These are phyloP conservation scores for Epinotia ramella DNA, from an alignment of 2,888 invertebrate genomes.

Conservation along the genomic window DNA sequence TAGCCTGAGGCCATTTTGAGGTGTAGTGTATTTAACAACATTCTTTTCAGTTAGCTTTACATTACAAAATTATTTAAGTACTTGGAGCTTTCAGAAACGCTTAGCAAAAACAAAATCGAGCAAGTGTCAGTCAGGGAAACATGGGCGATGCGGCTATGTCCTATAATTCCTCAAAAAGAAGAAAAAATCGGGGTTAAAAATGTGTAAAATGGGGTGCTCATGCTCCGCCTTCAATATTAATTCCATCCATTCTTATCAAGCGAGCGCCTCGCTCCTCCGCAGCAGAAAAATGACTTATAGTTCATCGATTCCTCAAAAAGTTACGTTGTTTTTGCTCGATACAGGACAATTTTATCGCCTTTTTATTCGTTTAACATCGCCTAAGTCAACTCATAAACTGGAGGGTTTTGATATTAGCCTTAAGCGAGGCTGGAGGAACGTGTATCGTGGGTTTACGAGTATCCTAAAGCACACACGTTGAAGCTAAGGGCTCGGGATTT, in stretches of 20 bases:
- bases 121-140: not conserved
- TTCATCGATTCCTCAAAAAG: not conserved
- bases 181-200: slow-evolving; percentile 5
- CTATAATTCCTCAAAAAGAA: not conserved
- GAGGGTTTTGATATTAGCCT: slow-evolving; percentile 36
- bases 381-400: slow-evolving; percentile 42
- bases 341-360: slow-evolving; percentile 5
- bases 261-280: not conserved
- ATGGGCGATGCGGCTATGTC: not conserved
- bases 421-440: slow-evolving; percentile 32
- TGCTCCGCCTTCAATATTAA: slow-evolving; percentile 28
- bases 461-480: slow-evolving; percentile 27
- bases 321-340: not conserved
- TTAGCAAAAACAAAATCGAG: too few species aligned
- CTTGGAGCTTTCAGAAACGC: too few species aligned
- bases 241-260: slow-evolving; percentile 36
- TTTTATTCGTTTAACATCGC: slow-evolving; percentile 41
- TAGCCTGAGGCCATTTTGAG: too few species aligned
- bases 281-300: slow-evolving; percentile 4
- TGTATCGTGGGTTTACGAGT: slow-evolving; percentile 12
- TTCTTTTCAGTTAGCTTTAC: too few species aligned
- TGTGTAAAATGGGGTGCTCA: slow-evolving; percentile 16
- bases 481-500: not conserved
- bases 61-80: too few species aligned
- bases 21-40: too few species aligned